Evolutionary conservation across 2,797 vertebrate species (phyloP), one percentile per base, ranked within the genome.

Genomic region (Benthosema pterotum): DNA sequence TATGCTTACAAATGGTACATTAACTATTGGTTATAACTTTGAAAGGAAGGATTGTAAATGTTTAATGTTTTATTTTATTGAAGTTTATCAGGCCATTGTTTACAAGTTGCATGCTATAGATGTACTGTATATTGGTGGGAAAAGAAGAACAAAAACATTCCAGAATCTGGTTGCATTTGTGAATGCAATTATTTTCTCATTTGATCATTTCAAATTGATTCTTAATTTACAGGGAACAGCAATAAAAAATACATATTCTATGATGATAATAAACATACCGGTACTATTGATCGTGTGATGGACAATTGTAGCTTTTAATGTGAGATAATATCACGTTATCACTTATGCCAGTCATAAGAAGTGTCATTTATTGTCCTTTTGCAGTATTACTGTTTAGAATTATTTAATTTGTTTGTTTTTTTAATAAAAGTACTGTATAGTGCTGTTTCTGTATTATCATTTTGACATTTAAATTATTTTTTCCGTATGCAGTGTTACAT

Each of bases 361-460:
- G 52, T 77, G 66, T 57, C 65, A 51, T 1, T 18, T 9, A 46
- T 13, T 32, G 9, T 57, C 13, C 38, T 56, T 9, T 38, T 38
- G 6, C 72, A 69, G 67, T 69, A 65, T 70, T 67, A 65, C 52
- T 54, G 72, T 74, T 61, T 38, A 38, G 32, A 38, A 38, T 11
- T 22, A 56, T 48, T 43, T 49, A 32, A 28, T 14, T 56, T 19
- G 53, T 19, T 63, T 45, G 12, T 70, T 59, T 79, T 70, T 73
- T 76, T 9, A 32, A 32, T 50, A 45, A 47, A 69, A 60, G 60
- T 67, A 55, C 28, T 78, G 60, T 73, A 56, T 74, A 67, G 15
- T 56, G 59, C 52, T 71, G 56, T 48, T 48, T 48, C 16, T 14
- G 1, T 48, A n/a, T 48, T 48, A n/a, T 48, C 5, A 25, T 25